Evolutionary conservation across 2,113 vertebrate genomes (phyloP).

Genomic region (Australoheros scitulus): DNA sequence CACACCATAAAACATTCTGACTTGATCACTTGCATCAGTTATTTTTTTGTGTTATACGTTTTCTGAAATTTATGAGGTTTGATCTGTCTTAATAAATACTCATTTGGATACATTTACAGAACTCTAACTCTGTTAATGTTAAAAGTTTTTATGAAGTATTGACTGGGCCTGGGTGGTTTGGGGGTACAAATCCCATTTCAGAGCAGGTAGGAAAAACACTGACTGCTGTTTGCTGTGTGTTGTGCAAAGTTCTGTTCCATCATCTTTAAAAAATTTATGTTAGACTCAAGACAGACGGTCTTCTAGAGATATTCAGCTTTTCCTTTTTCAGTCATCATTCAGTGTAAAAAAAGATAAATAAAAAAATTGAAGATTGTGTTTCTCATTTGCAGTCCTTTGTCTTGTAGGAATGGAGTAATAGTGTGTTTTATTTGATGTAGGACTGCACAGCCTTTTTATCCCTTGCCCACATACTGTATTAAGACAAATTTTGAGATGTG

Average conservation of each 20-base stretch:
- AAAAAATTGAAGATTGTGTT: background rate
- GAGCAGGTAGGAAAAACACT: background rate
- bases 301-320: background rate
- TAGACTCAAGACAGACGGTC: background rate
- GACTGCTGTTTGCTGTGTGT: background rate
- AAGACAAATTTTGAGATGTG: too few relatives aligned
- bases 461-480: too few relatives aligned
- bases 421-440: background rate
- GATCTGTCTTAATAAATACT: accelerated
- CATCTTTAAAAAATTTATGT: background rate
- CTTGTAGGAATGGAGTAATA: background rate
- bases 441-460: background rate
- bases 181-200: accelerated
- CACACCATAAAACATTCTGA: background rate
- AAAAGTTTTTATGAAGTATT: accelerated
- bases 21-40: background rate
- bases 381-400: background rate
- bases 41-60: too few relatives aligned
- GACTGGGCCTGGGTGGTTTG: background rate
- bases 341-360: background rate
- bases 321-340: background rate
- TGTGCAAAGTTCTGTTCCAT: accelerated
- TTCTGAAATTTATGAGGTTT: too few relatives aligned
- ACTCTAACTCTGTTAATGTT: too few relatives aligned
- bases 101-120: background rate